A percentile compares a stretch with the other conserved stretches of the same genome.
Evolutionary conservation across 2,888 invertebrate species (phyloP).

Genomic region (Coleophora flavipennella): DNA sequence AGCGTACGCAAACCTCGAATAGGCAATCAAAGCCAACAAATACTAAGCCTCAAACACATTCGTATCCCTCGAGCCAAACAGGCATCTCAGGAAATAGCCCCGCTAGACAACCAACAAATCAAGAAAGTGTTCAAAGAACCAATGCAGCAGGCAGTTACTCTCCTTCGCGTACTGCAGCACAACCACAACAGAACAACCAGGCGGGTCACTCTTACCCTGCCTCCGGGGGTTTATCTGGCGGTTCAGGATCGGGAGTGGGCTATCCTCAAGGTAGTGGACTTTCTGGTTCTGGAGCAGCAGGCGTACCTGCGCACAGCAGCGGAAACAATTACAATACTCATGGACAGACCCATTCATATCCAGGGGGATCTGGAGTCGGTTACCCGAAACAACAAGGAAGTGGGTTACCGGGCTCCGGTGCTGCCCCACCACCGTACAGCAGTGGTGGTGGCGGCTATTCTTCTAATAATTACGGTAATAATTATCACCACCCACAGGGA

Average conservation of each 20-base stretch:
- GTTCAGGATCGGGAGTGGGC: conserved; percentile 24
- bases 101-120: conserved; percentile 38
- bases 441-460: neutral
- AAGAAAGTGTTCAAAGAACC: conserved; percentile 48
- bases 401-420: conserved; percentile 17
- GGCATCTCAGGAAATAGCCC: conserved; percentile 18
- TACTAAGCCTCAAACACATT: conserved; percentile 14
- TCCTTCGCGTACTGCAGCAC: conserved; percentile 14
- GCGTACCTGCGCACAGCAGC: conserved; percentile 36
- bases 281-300: conserved; percentile 19
- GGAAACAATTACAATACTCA: conserved; percentile 7
- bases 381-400: conserved; percentile 27
- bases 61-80: conserved; percentile 22
- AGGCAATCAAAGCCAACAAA: conserved; percentile 30
- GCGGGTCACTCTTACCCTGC: conserved; percentile 43
- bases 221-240: conserved; percentile 50
- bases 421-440: conserved; percentile 12
- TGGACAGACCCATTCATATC: neutral
- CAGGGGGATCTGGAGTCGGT: conserved; percentile 16
- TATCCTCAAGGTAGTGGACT: conserved; percentile 22
- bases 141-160: conserved; percentile 32
- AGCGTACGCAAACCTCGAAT: conserved; percentile 31
- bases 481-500: conserved; percentile 42
- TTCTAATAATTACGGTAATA: conserved; percentile 14
- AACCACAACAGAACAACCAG: conserved; percentile 27